Base-by-base conservation (phyloP, 2,888 invertebrate species). In the Psylliodes chrysocephalus region DNA sequence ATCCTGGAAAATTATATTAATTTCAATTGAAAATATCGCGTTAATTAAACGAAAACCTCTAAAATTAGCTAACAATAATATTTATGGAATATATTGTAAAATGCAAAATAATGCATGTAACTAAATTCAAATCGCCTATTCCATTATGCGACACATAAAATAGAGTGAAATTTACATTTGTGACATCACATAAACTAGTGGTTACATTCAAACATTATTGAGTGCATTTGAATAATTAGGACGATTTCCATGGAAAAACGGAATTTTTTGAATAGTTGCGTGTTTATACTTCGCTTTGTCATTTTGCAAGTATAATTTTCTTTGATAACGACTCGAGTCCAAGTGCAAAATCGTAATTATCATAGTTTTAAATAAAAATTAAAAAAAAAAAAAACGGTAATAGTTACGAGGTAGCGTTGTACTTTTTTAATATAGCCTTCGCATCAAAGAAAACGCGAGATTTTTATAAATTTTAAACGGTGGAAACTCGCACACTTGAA, bases 301-400 rank as follows among this genome's bases (percentile, higher is more conserved):
- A 53, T 68, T 68, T 68, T 68, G 68, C 68, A 68, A 68, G 64
- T 68, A 64, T 66, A 68, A 68, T 68, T 68, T 62, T 42, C 38
- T 38, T 53, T 60, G 68, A 68, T 68, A 68, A 64, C 60, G 25
- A 25, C 33, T 38, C 60, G 63, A 56, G 59, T 64, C 59, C 62
- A 63, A 60, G 35, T 40, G 56, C 44, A 60, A 60, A 53, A 42
- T 60, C 63, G 55, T 52, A 66, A 63, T 62, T 47, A 60, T 67
- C 54, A 51, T 64, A 44, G n/a, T 64, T 61, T n/a, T n/a, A n/a
- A 60, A 54, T 59, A 57, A 51, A 40, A 61, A 28, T 60, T 49
- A 55, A 47, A 59, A 55, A 54, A 47, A n/a, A 2, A 25, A 19
- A 25, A 68, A 47, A 61, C 44, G 46, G 12, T 46, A 54, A 10